Evolutionary conservation across 2,113 vertebrate species (phyloP).

Genomic region (Casuarius casuarius): DNA sequence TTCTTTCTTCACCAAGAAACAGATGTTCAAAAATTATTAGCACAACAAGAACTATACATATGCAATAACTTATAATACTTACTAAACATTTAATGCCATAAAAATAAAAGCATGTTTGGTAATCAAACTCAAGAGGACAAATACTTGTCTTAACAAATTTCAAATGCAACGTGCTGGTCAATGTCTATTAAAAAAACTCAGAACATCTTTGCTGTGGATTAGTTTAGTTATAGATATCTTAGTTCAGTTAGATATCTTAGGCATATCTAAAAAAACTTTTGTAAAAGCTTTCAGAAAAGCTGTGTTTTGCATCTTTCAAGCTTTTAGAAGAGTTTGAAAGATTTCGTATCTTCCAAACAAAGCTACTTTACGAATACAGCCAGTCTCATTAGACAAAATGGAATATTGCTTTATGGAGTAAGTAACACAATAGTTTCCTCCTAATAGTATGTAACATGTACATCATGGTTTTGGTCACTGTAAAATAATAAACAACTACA

Average conservation of each 20-base stretch:
- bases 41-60: background rate
- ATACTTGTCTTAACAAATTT: background rate
- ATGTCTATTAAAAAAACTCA: background rate
- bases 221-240: background rate
- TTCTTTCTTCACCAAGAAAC: slow-evolving; percentile 23
- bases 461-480: background rate
- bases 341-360: background rate
- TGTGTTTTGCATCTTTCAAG: background rate
- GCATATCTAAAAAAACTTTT: background rate
- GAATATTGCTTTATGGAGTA: background rate
- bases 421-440: background rate
- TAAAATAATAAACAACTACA: background rate
- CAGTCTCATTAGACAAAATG: background rate
- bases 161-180: background rate
- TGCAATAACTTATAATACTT: background rate
- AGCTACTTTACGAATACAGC: background rate
- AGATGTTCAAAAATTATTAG: slow-evolving; percentile 14
- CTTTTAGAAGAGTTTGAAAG: background rate
- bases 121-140: background rate
- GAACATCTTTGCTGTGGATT: background rate
- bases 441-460: background rate
- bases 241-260: background rate
- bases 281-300: background rate
- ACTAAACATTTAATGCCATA: background rate
- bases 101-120: background rate